phyloP scores from a whole-genome alignment of 2,113 vertebrate genomes.

The Aptenodytes forsteri region DNA sequence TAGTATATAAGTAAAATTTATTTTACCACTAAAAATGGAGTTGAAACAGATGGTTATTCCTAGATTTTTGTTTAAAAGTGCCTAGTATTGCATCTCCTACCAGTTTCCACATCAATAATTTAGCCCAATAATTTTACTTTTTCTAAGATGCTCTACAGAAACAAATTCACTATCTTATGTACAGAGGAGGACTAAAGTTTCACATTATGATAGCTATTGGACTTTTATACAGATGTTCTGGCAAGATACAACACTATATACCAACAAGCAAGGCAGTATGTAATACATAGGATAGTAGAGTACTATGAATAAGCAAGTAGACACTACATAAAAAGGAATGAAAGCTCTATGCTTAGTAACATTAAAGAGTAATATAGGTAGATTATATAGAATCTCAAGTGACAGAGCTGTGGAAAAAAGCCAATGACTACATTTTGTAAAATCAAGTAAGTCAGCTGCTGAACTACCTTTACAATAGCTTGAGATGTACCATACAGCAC shows the following conservation, averaged over 20 bases:
- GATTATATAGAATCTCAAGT: neutral
- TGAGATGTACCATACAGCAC: neutral
- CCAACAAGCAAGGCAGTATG: neutral
- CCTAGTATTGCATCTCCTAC: neutral
- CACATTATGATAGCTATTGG: neutral
- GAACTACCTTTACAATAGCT: neutral
- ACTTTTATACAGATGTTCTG: neutral
- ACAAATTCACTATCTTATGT: neutral
- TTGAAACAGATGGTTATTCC: neutral
- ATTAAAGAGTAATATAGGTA: neutral
- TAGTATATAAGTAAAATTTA: neutral
- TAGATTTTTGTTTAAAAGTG: neutral
- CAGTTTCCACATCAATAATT: neutral
- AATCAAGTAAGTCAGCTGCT: neutral
- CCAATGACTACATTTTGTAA: neutral
- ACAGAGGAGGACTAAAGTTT: neutral
- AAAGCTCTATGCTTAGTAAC: neutral
- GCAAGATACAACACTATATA: neutral
- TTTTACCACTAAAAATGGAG: neutral
- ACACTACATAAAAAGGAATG: neutral
- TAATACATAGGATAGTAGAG: neutral
- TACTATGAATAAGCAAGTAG: neutral
- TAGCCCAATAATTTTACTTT: neutral
- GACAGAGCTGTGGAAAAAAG: neutral
- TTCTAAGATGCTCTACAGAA: neutral